Evolutionary conservation across 2,888 invertebrate species (phyloP).

Genomic region (Hemaris fuciformis): DNA sequence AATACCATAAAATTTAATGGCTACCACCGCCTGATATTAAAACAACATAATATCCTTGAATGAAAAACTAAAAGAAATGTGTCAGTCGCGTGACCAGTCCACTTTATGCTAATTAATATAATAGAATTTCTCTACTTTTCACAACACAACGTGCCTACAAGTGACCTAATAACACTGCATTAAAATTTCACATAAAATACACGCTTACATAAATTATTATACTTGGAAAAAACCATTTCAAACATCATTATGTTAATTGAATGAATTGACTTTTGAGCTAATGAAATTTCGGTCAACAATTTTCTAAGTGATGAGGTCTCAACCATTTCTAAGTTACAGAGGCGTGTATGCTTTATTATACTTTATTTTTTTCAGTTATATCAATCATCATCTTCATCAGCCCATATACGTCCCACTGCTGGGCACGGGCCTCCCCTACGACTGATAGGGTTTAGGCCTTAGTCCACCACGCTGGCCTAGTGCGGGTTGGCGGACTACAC

Average conservation of each 20-base stretch:
- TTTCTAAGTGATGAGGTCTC: no score
- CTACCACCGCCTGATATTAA: not conserved
- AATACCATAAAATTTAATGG: not conserved
- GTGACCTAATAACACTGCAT: slow-evolving; percentile 18
- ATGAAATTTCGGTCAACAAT: no score
- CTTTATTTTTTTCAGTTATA: no score
- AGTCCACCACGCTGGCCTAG: no score
- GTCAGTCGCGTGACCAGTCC: slow-evolving; percentile 46
- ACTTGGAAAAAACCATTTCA: not conserved
- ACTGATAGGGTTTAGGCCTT: no score
- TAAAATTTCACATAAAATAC: slow-evolving; percentile 2
- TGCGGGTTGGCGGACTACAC: no score
- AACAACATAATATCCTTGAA: not conserved
- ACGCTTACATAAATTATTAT: not conserved
- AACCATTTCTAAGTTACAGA: no score
- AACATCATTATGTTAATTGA: not conserved
- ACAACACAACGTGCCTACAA: slow-evolving; percentile 22
- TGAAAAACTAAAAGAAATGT: slow-evolving; percentile 20
- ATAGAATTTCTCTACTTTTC: slow-evolving; percentile 29
- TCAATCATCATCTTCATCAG: no score
- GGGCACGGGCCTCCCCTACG: no score
- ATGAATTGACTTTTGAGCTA: no score
- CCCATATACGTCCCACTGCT: no score
- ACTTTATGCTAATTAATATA: slow-evolving; percentile 40
- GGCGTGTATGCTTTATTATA: no score